A percentile compares a stretch with the other conserved stretches of the same genome.
phyloP scores from a whole-genome alignment of 2,888 invertebrate genomes.

The Sthenelais limicola region DNA sequence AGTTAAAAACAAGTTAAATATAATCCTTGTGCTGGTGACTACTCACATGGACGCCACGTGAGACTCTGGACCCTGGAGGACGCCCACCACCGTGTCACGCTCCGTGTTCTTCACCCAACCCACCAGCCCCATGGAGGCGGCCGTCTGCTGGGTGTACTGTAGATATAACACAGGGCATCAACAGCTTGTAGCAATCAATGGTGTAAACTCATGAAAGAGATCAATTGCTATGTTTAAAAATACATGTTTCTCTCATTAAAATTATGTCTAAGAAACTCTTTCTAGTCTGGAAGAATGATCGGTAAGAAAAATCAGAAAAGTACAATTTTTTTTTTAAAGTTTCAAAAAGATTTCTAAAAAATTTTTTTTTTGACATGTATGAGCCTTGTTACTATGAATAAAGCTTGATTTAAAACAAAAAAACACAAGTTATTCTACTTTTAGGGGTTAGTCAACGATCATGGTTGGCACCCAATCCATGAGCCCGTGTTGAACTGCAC shows the following conservation, averaged over 20 bases:
- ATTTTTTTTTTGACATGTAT: too few species aligned
- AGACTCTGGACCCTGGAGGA: constrained; percentile 86
- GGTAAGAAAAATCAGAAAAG: too few species aligned
- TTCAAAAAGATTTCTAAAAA: too few species aligned
- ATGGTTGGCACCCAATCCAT: constrained; percentile 95
- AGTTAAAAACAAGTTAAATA: background rate
- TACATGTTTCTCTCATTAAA: too few species aligned
- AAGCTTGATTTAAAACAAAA: too few species aligned
- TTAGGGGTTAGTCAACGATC: constrained; percentile 84
- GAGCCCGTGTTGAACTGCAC: constrained; percentile 82
- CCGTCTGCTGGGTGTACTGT: constrained; percentile 87
- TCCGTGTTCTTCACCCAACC: constrained; percentile 96
- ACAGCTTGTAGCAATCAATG: background rate
- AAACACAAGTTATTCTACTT: too few species aligned
- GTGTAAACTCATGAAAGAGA: background rate
- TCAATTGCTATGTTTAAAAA: background rate
- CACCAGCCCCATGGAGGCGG: constrained; percentile 81
- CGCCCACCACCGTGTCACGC: constrained; percentile 89
- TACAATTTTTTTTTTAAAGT: too few species aligned
- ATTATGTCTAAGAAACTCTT: too few species aligned
- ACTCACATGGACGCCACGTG: constrained; percentile 88
- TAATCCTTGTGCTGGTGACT: background rate
- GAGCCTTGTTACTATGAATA: too few species aligned
- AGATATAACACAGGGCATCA: constrained; percentile 39
- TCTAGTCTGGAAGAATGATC: too few species aligned